phyloP scores from a whole-genome alignment of 2,797 vertebrate genomes.

The Selene dorsalis region DNA sequence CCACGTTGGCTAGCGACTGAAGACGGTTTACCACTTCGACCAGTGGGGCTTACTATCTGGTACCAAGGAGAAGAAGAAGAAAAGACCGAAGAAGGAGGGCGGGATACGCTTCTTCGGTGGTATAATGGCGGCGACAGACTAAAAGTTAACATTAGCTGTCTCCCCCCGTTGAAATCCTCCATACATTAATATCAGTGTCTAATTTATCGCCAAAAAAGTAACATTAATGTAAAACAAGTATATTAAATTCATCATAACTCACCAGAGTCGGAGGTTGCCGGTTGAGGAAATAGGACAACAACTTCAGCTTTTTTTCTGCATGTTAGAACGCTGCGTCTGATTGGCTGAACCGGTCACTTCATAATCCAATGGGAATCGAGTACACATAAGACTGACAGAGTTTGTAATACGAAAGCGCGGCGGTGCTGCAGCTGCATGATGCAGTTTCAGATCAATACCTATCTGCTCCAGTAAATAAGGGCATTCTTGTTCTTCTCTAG shows the following conservation, averaged over 20 bases:
- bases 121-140: slow-evolving; percentile 83
- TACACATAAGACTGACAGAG: slow-evolving; percentile 42
- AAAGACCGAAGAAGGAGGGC: slow-evolving; percentile 82
- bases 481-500: not conserved
- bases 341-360: slow-evolving; percentile 57
- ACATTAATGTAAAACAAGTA: slow-evolving; percentile 2
- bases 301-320: slow-evolving; percentile 69
- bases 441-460: too few relatives aligned
- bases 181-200: slow-evolving; percentile 17
- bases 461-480: too few relatives aligned
- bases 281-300: slow-evolving; percentile 73
- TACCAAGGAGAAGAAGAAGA: slow-evolving; percentile 75
- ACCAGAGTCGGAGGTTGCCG: slow-evolving; percentile 69
- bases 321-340: slow-evolving; percentile 63
- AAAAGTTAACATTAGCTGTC: slow-evolving; percentile 80
- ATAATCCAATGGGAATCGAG: slow-evolving; percentile 66
- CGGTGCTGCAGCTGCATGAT: not conserved
- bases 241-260: slow-evolving; percentile 66
- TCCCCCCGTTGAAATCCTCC: slow-evolving; percentile 84
- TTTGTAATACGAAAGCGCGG: slow-evolving; percentile 71
- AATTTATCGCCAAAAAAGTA: slow-evolving; percentile 14
- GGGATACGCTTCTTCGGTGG: slow-evolving; percentile 88
- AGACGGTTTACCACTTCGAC: slow-evolving; percentile 60
- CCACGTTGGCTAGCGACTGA: slow-evolving; percentile 29
- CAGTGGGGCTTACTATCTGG: slow-evolving; percentile 68